Evolutionary conservation across 2,797 vertebrate genomes (phyloP), one percentile per base, ranked within the genome.

Genomic region (Parotocinclus haroldoi): DNA sequence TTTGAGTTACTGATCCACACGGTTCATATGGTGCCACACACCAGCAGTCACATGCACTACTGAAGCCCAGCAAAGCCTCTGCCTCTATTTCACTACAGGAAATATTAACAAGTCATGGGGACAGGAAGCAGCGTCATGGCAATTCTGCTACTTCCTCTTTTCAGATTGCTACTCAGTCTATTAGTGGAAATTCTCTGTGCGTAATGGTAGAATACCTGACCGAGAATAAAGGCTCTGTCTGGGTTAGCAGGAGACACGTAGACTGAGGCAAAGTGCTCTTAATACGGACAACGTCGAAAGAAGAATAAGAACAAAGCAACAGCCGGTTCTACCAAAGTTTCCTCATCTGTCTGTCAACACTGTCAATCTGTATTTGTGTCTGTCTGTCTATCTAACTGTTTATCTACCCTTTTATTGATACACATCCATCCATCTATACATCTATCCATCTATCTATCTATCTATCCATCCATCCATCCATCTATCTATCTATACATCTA

Each of bases 71-170:
- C 50, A n/a, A 70, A 73, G 66, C 0, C 80, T 78, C 74, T 6
- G 74, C 10, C 79, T 76, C 85, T 82, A n/a, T 66, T 92, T 89
- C 82, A 10, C 82, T 10, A 80, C 46, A 81, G 72, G 95, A 96
- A 94, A 78, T 14, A 16, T 88, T 68, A 76, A 86, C 79, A 79
- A 74, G 78, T 89, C 81, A 87, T 79, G 74, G 86, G 80, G 80
- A 83, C 89, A 95, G 95, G 95, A 96, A 96, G 87, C 77, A 80
- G 58, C 91, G 87, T 96, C 93, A 95, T 63, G 86, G 88, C 80
- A 63, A 82, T 87, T 88, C 86, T 79, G 84, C 85, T 79, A 78
- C 74, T 73, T 79, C 77, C 77, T 74, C 69, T 67, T 76, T 72
- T 69, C 8, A 16, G 50, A 11, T 36, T 53, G 40, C 40, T 48